Evolutionary conservation across 1,140 invertebrate species (phyloP).

Genomic region (Caenorhabditis tropicalis): DNA sequence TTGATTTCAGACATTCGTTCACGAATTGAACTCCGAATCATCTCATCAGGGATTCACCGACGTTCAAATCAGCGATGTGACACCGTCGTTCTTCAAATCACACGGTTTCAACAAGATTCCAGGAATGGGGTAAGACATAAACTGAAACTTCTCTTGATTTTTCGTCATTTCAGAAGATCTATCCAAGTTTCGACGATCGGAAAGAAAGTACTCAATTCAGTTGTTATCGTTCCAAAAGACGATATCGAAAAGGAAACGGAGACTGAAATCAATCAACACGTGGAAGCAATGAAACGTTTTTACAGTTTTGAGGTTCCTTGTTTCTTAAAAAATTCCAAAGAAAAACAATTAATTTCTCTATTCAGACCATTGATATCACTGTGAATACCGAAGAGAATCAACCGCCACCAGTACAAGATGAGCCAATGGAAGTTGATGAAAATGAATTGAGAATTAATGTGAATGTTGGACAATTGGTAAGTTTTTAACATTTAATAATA

Average conservation of each 20-base stretch:
- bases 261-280: neutral
- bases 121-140: neutral
- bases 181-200: neutral
- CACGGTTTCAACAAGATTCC: neutral
- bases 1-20: neutral
- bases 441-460: conserved; percentile 26
- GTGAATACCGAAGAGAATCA: neutral
- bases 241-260: neutral
- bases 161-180: neutral
- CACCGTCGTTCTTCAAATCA: neutral
- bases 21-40: neutral
- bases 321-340: too few relatives aligned
- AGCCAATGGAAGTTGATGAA: neutral
- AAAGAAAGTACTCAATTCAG: neutral
- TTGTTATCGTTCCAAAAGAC: neutral
- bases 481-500: neutral
- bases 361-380: neutral
- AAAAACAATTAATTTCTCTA: neutral
- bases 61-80: neutral
- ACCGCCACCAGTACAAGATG: neutral
- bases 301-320: neutral
- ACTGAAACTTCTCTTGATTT: neutral
- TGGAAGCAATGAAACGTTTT: neutral
- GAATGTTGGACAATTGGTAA: neutral
- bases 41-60: neutral